Percentiles rank a stretch among this genome's conserved stretches.
phyloP scores from a whole-genome alignment of 1,140 invertebrate species.

The Eumaeus atala region DNA sequence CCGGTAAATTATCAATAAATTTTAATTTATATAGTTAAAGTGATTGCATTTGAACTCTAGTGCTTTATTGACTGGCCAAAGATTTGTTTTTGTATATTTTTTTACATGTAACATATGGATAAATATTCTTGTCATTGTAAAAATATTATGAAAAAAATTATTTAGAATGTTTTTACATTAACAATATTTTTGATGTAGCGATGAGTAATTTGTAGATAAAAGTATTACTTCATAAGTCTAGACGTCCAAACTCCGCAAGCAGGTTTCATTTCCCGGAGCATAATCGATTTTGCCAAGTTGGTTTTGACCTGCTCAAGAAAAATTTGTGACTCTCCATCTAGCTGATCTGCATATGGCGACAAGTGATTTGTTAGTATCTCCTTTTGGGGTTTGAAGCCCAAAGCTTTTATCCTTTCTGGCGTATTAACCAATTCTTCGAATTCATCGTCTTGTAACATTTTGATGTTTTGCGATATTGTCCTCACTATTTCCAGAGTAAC shows the following conservation, averaged over 20 bases:
- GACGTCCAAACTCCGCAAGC: slow-evolving; percentile 78
- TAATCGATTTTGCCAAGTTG: slow-evolving; percentile 79
- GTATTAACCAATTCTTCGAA: slow-evolving; percentile 42
- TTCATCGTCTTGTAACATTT: slow-evolving; percentile 61
- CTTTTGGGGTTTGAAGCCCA: slow-evolving; percentile 76
- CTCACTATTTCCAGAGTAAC: neutral
- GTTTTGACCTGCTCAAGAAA: slow-evolving; percentile 80
- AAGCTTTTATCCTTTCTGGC: slow-evolving; percentile 41
- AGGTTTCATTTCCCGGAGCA: slow-evolving; percentile 81
- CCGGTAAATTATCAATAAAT: too few species aligned
- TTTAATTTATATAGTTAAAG: neutral
- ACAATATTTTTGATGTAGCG: slow-evolving; percentile 7
- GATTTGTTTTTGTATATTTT: too few species aligned
- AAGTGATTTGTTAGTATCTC: slow-evolving; percentile 79
- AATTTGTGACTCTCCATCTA: slow-evolving; percentile 78
- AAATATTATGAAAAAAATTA: neutral
- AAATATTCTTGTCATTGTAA: too few species aligned
- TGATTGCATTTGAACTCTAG: too few species aligned
- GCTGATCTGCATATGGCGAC: slow-evolving; percentile 78
- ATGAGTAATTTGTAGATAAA: slow-evolving; percentile 11
- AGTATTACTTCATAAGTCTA: slow-evolving; percentile 78
- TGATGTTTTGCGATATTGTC: slow-evolving; percentile 19
- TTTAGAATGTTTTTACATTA: neutral
- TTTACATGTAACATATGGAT: too few species aligned
- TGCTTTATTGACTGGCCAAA: too few species aligned